A percentile compares a stretch with the other conserved stretches of the same genome.
Evolutionary conservation across 2,888 invertebrate species (phyloP).

Genomic region (Agrotis segetum): DNA sequence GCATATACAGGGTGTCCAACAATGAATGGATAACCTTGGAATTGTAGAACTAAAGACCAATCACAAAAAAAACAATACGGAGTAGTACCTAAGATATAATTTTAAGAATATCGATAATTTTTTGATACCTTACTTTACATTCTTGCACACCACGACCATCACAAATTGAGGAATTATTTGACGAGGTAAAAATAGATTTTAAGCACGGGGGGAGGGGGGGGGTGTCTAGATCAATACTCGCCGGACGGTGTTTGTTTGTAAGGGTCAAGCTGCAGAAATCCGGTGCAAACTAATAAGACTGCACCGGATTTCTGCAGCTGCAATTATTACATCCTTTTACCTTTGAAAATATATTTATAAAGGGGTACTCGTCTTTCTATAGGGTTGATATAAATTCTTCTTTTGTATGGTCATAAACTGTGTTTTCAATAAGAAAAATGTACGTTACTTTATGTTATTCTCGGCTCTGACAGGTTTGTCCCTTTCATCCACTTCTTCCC

Average conservation of each 20-base stretch:
- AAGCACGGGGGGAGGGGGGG: slow-evolving; percentile 2
- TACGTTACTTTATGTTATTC: neutral
- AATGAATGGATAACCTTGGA: no score
- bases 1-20: no score
- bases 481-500: neutral
- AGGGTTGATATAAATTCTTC: neutral
- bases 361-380: neutral
- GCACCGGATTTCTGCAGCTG: neutral
- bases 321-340: neutral
- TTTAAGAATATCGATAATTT: no score
- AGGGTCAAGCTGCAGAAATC: no score
- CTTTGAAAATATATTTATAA: neutral
- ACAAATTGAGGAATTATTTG: no score
- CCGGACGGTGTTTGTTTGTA: neutral
- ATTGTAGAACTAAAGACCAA: no score
- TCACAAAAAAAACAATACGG: no score
- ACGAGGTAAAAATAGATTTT: neutral
- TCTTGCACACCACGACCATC: no score
- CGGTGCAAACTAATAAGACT: neutral
- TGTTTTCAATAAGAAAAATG: neutral
- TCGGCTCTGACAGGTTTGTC: neutral
- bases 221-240: neutral
- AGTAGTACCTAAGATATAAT: no score
- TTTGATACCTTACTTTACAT: no score
- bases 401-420: neutral